phyloP scores from a whole-genome alignment of 2,888 invertebrate species.

The Ochropleura leucogaster region DNA sequence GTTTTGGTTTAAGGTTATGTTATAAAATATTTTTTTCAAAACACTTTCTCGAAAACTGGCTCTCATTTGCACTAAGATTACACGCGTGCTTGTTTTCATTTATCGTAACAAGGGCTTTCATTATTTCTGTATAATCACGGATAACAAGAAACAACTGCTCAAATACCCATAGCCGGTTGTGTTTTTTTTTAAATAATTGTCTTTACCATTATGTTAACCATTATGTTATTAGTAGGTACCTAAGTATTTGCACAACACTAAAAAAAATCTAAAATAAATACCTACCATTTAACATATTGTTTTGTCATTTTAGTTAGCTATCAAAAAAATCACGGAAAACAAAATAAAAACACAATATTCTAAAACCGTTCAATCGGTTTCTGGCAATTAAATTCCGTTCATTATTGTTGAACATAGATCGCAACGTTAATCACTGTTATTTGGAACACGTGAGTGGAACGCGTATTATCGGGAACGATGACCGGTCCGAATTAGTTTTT shows the following conservation, averaged over 20 bases:
- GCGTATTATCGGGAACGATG: constrained; percentile 41
- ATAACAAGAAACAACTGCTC: too few species aligned
- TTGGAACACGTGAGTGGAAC: constrained; percentile 22
- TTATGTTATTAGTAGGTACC: too few species aligned
- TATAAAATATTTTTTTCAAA: background rate
- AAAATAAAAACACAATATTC: background rate
- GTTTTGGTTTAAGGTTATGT: background rate
- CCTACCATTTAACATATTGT: background rate
- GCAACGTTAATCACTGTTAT: constrained; percentile 35
- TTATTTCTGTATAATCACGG: too few species aligned
- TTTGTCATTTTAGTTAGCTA: background rate
- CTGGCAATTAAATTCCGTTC: background rate
- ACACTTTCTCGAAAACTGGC: too few species aligned
- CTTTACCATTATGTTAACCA: too few species aligned
- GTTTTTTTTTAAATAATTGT: too few species aligned
- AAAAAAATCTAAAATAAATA: background rate
- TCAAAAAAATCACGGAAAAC: background rate
- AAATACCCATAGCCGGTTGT: too few species aligned
- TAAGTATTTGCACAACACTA: background rate
- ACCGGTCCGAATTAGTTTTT: constrained; percentile 49
- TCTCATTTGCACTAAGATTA: too few species aligned
- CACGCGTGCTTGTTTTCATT: too few species aligned
- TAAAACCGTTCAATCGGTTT: background rate
- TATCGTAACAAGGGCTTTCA: too few species aligned
- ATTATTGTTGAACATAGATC: constrained; percentile 16